Evolutionary conservation across 2,888 invertebrate species (phyloP), one percentile per base, ranked within the genome.

Genomic region (Ichneumoninae sp.): DNA sequence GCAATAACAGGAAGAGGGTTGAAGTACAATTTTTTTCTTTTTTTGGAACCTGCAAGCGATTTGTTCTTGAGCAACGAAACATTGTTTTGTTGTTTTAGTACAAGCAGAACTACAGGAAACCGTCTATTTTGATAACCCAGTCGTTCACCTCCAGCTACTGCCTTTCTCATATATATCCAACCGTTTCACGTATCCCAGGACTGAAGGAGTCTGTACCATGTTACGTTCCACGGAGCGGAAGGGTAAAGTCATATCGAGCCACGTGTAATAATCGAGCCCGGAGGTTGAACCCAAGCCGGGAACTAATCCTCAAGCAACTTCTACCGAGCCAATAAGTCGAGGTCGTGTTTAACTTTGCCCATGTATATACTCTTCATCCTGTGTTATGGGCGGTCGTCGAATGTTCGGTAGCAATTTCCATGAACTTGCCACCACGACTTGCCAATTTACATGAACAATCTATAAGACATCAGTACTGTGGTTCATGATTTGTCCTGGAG

Each of bases 291-390:
- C 40, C 80, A 86, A 83, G 79, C 77, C 74, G 71, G 79, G 85
- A 86, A 83, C 86, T 86, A 83, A 86, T 86, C 82, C 83, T 33
- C 69, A 22, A 57, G 13, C 71, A 86, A 86, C 83, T 85, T 83
- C 73, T 70, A 73, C 75, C 69, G 26, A 75, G 74, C 80, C 73
- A 76, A 85, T 83, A 85, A 86, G 85, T 81, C 81, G 60, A n/a
- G 74, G 54, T 74, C 74, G 75, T 81, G 83, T 69, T 83, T 83
- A 85, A 85, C 83, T 85, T 85, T 73, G 44, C 40, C 8, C 82
- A 4, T 75, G 68, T 74, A 81, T 47, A 3, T 3, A 52, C 13
- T 19, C 10, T 60, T 36, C 33, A 8, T 13, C 16, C 30, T 19
- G 50, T 33, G 7, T 3, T 30, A 36, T n/a, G 50, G 65, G 65